Evolutionary conservation across 2,888 invertebrate species (phyloP).

Genomic region (Chymomyza procnemis): DNA sequence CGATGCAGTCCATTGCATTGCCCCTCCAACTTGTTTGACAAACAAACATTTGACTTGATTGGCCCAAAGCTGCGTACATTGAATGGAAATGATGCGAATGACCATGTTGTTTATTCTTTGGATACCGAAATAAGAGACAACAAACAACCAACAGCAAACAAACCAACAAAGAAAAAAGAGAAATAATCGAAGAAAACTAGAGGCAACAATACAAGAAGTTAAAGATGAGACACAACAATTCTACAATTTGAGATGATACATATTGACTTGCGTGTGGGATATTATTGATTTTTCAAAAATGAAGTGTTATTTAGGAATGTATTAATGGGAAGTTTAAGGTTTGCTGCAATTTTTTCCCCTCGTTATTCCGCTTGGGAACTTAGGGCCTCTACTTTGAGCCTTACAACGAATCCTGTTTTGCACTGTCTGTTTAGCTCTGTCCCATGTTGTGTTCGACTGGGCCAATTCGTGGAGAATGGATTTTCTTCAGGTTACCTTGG

Average conservation of each 20-base stretch:
- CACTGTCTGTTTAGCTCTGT: too few relatives aligned
- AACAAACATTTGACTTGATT: slow-evolving; percentile 32
- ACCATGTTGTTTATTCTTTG: background rate
- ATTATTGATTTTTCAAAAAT: background rate
- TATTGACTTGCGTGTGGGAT: background rate
- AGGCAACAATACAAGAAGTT: background rate
- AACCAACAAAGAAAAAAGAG: background rate
- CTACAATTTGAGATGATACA: background rate
- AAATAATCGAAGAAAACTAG: background rate
- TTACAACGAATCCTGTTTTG: too few relatives aligned
- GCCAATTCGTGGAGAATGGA: too few relatives aligned
- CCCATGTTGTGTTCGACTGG: too few relatives aligned
- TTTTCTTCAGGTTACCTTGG: too few relatives aligned
- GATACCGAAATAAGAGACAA: background rate
- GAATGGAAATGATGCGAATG: background rate
- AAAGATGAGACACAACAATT: background rate
- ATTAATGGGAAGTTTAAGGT: too few relatives aligned
- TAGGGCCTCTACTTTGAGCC: too few relatives aligned
- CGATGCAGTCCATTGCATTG: background rate
- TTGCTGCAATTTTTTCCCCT: too few relatives aligned
- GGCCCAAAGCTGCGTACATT: background rate
- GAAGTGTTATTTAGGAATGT: background rate
- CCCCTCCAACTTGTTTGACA: slow-evolving; percentile 9
- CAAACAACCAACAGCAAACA: background rate
- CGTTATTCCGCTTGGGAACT: too few relatives aligned